Evolutionary conservation across 2,797 vertebrate genomes (phyloP), one percentile per base, ranked within the genome.

Genomic region (Coregonus ussuriensis): DNA sequence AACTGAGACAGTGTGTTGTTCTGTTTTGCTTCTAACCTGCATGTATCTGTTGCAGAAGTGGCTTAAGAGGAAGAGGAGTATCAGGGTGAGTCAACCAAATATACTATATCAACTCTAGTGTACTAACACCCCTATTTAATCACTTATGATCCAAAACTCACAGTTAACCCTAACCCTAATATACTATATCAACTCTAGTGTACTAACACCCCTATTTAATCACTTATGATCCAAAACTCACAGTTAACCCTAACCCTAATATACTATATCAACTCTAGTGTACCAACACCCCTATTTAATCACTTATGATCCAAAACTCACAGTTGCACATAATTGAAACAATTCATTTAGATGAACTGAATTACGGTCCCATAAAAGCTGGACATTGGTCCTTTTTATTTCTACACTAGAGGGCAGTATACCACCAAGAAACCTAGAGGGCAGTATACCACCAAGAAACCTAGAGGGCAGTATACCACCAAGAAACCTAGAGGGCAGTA

Each of bases 391-490:
- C 35, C 59, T 6, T 65, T n/a, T 76, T 91, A 31, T 84, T 79
- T 90, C 88, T 95, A 96, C 94, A 89, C 25, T 66, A 96, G 96
- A 93, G 94, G 95, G 95, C 93, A 25, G 25, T 25, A 25, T 25
- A 25, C 25, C 25, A 25, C 25, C 25, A 25, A 25, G 25, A 25
- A 25, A 25, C 25, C 25, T 66, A 96, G 96, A 93, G 94, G 95
- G 95, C 93, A 95, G 95, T 90, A 96, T 91, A 94, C 85, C 88
- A 82, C 87, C 90, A 91, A 79, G 78, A 87, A 75, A 7, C 41
- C 25, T 66, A 96, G 96, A 93, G 94, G 95, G 95, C 93, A 95
- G 95, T 90, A 96, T 91, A 94, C 85, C 88, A 82, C 87, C 90
- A 91, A 79, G 78, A 87, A 75, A 7, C 41, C 25, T 66, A 96